Base-by-base conservation (phyloP, 37 sponge, comb jelly and placozoan species). In the Crambe crambe region DNA sequence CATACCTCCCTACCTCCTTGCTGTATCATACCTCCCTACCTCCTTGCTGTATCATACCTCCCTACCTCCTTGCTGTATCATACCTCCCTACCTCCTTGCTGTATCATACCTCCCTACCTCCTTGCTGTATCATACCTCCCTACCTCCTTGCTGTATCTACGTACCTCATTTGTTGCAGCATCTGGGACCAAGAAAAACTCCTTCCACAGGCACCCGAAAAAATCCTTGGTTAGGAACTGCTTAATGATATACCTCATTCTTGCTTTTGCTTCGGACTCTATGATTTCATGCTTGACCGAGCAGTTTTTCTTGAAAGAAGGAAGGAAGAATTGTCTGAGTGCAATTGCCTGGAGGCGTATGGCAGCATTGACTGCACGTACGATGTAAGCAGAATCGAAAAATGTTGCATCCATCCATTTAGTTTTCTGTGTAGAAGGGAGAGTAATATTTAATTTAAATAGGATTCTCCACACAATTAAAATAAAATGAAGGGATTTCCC, bases 301-400 rank as follows among this genome's bases (percentile, higher is more conserved):
- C 10, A 15, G 6, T 47, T 47, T 6, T 47, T 47, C 12, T 12
- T 12, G 6, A 47, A 12, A 47, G 51, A 47, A 15, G 51, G 51
- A 15, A 15, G 6, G 12, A 12, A 47, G 12, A 12, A 47, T 47
- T 72, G 64, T 64, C 69, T 79, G 32, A 44, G 79, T 6, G 34
- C 68, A 6, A 67, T 4, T n/a, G 79, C 79, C 20, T 79, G 79
- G 36, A 79, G 79, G 69, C 42, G 42, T 37, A 67, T n/a, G 3
- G 69, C 79, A 42, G 79, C 79, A 47, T 62, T 79, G 68, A 67
- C 42, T 47, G 69, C 79, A 26, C 79, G 64, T 1, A 62, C 3
- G 56, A 42, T 67, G 56, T 79, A 79, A 36, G 29, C 15, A 57
- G 25, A 68, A 4, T 37, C n/a, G n/a, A n/a, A n/a, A n/a, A n/a